Percentiles rank a stretch among this genome's conserved stretches.
Evolutionary conservation across 2,888 invertebrate genomes (phyloP).

Genomic region (Quadriops clusia): DNA sequence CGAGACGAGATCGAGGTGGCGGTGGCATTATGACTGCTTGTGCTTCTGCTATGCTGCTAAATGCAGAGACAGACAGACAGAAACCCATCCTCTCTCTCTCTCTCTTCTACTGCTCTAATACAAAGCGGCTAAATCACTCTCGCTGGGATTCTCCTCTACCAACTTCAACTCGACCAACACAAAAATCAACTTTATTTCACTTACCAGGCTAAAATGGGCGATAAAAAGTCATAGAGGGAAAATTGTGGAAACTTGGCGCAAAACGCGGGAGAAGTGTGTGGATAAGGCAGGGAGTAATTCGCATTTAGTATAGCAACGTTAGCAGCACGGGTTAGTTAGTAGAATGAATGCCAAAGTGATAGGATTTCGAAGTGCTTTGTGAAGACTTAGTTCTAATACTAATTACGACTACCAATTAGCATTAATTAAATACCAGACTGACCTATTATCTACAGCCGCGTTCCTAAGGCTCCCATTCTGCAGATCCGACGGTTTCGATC

Average conservation of each 20-base stretch:
- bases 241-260: no score
- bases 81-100: no score
- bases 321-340: slow-evolving; percentile 15
- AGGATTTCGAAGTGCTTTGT: slow-evolving; percentile 35
- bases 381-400: slow-evolving; percentile 36
- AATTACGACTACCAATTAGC: slow-evolving; percentile 37
- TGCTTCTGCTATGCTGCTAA: no score
- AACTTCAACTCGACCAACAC: no score
- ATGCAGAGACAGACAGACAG: no score
- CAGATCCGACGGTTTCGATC: slow-evolving; percentile 10
- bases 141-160: no score
- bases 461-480: slow-evolving; percentile 25
- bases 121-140: no score
- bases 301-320: no score
- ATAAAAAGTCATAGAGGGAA: no score
- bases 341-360: slow-evolving; percentile 25
- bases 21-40: slow-evolving; percentile 24
- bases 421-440: slow-evolving; percentile 37
- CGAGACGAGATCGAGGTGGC: slow-evolving; percentile 18
- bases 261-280: slow-evolving; percentile 3
- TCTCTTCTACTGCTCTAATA: no score
- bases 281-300: slow-evolving; percentile 4
- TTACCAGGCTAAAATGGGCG: no score
- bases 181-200: no score
- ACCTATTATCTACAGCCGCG: slow-evolving; percentile 33